These are phyloP conservation scores for Sycophila sp. DNA, from an alignment of 1,140 invertebrate genomes.

Conservation along the genomic window DNA sequence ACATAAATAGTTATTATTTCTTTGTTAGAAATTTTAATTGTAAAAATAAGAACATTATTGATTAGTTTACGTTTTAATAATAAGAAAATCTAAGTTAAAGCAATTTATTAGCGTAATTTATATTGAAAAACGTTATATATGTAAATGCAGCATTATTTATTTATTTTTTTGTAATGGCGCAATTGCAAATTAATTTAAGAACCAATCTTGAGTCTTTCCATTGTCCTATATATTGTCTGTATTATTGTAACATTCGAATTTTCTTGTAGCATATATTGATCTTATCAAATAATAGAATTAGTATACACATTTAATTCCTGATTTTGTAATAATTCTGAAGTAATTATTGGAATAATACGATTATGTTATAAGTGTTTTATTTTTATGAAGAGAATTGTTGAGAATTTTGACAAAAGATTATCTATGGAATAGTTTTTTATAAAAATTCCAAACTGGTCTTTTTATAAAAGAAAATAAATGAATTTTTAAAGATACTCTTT, in stretches of 20 bases:
- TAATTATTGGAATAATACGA: neutral
- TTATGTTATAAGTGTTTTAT: neutral
- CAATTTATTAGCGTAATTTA: neutral
- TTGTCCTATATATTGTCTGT: neutral
- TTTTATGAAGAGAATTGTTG: neutral
- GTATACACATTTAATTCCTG: neutral
- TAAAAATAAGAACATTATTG: too few relatives aligned
- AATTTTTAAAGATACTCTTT: neutral
- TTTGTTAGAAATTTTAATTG: neutral
- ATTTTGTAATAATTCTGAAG: neutral
- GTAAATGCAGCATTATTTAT: neutral
- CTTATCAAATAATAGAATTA: neutral
- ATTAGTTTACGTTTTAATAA: too few relatives aligned
- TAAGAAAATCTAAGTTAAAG: conserved; percentile 1
- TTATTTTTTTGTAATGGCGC: conserved; percentile 32
- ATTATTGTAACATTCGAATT: conserved; percentile 16
- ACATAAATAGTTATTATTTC: too few relatives aligned
- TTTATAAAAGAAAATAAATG: conserved; percentile 6
- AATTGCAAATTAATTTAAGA: neutral
- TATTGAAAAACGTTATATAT: neutral
- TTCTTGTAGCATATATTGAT: neutral
- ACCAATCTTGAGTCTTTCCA: neutral
- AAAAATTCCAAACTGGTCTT: neutral
- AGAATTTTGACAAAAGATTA: neutral
- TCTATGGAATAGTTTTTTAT: too few relatives aligned